Percentiles rank a stretch among this genome's conserved stretches.
phyloP scores from a whole-genome alignment of 2,113 vertebrate species.

The Sylvilagus bachmani region DNA sequence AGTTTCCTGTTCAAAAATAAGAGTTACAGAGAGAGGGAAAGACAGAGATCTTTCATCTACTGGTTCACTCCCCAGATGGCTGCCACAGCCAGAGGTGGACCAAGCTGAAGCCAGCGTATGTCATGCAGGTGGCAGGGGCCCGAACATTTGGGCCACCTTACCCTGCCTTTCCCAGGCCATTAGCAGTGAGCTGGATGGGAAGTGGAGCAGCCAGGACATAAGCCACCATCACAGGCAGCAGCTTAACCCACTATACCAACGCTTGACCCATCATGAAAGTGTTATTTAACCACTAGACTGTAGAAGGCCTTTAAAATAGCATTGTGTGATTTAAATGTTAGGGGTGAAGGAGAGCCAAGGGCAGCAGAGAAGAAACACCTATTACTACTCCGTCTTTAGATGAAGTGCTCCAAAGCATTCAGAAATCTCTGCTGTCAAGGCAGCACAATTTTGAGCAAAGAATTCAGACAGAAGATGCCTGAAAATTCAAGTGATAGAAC shows the following conservation, averaged over 20 bases:
- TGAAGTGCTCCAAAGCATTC: not conserved
- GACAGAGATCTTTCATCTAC: too few relatives aligned
- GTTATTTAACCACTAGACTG: not conserved
- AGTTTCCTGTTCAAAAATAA: not conserved
- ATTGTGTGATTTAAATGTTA: not conserved
- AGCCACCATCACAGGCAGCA: too few relatives aligned
- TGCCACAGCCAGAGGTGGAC: too few relatives aligned
- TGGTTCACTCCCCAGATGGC: too few relatives aligned
- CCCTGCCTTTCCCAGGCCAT: too few relatives aligned
- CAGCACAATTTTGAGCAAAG: conserved; percentile 13
- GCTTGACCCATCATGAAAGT: not conserved
- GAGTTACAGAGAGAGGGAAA: too few relatives aligned
- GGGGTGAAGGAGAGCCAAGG: not conserved
- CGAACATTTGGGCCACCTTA: too few relatives aligned
- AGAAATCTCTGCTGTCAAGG: not conserved
- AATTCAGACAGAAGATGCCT: not conserved
- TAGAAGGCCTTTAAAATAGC: not conserved
- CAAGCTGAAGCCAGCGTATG: too few relatives aligned
- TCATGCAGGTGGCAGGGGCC: too few relatives aligned
- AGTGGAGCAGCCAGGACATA: too few relatives aligned
- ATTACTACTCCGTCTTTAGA: not conserved
- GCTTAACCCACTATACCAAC: too few relatives aligned
- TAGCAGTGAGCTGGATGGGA: too few relatives aligned
- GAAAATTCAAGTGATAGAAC: not conserved
- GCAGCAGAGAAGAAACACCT: not conserved